Evolutionary conservation across 2,797 vertebrate species (phyloP).

Genomic region (Tangara arthus): DNA sequence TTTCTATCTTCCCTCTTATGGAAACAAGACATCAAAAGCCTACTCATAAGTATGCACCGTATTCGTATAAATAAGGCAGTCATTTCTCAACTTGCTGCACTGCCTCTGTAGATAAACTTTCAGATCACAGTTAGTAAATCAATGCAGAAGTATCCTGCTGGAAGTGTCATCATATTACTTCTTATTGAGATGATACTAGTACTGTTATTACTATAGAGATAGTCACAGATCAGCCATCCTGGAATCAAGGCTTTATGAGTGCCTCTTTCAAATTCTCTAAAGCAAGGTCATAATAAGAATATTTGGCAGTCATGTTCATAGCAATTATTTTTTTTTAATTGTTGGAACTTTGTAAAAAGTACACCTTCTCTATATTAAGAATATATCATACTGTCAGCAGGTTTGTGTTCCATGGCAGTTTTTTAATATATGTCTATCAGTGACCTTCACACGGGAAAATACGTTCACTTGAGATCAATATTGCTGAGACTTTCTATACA

Average conservation of each 20-base stretch:
- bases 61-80: background rate
- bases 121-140: background rate
- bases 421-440: background rate
- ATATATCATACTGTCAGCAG: background rate
- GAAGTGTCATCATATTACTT: background rate
- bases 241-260: background rate
- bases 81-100: background rate
- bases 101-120: background rate
- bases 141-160: background rate
- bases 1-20: background rate
- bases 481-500: background rate
- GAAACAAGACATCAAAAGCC: background rate
- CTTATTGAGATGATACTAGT: background rate
- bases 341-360: background rate
- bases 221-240: background rate
- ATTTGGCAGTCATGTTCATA: background rate
- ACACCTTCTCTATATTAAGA: background rate
- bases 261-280: background rate
- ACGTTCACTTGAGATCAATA: background rate
- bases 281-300: background rate
- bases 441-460: background rate
- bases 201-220: background rate
- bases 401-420: background rate
- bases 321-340: background rate
- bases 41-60: background rate